Conservation (phyloP, 2,797 vertebrate species). For the Loriculus beryllinus region DNA sequence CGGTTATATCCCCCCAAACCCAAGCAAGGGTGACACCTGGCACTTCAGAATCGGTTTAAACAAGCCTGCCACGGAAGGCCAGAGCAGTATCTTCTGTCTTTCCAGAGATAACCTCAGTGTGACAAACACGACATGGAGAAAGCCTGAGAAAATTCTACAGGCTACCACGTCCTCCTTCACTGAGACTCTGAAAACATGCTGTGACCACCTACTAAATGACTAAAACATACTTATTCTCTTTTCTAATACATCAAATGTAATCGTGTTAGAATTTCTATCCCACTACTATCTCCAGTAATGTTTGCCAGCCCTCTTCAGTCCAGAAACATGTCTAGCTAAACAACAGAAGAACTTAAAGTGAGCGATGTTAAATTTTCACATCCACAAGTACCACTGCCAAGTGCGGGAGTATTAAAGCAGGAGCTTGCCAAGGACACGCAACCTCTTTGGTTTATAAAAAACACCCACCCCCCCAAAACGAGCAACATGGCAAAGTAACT, state of each 20-base stretch:
- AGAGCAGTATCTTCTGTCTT: background rate
- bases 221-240: background rate
- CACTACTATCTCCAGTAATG: background rate
- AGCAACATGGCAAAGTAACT: rapidly evolving
- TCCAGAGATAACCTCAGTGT: background rate
- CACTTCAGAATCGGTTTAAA: background rate
- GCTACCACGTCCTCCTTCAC: background rate
- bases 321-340: background rate
- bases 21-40: background rate
- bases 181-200: background rate
- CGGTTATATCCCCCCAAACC: background rate
- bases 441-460: too few species aligned
- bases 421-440: background rate
- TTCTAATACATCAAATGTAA: background rate
- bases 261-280: background rate
- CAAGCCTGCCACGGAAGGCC: background rate
- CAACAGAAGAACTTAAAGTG: background rate
- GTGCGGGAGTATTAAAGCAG: background rate
- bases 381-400: background rate
- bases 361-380: background rate
- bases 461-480: background rate
- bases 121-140: background rate
- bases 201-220: background rate
- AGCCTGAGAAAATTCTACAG: background rate
- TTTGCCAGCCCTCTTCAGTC: background rate